A percentile compares a stretch with the other conserved stretches of the same genome.
Evolutionary conservation across 2,797 vertebrate species (phyloP).

Genomic region (Gallinago nigripennis): DNA sequence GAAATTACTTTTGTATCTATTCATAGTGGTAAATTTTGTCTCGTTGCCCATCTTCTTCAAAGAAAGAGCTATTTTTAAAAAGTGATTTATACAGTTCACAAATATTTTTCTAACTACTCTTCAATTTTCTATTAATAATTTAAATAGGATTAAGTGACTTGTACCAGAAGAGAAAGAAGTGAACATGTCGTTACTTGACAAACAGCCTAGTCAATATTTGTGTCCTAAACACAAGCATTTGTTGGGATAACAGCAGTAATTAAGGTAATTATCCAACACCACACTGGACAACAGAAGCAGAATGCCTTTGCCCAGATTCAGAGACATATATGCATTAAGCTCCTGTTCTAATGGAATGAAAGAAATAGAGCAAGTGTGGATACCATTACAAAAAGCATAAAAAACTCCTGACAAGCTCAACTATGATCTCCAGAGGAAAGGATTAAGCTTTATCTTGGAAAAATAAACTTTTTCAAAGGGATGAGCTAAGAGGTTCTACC

Average conservation of each 20-base stretch:
- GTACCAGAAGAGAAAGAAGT: neutral
- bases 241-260: neutral
- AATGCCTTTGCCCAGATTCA: neutral
- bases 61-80: slow-evolving; percentile 55
- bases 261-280: neutral
- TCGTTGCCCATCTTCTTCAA: slow-evolving; percentile 5
- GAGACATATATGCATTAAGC: neutral
- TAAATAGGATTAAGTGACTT: neutral
- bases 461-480: neutral
- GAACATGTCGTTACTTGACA: neutral
- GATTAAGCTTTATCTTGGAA: neutral
- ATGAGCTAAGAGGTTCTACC: neutral
- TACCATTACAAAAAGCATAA: neutral
- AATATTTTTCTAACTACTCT: slow-evolving; percentile 42
- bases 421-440: neutral
- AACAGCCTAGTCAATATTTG: neutral
- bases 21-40: slow-evolving; percentile 34
- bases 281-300: neutral
- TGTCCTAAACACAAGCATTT: neutral
- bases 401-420: neutral
- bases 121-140: slow-evolving; percentile 3
- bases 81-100: slow-evolving; percentile 20
- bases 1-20: slow-evolving; percentile 54
- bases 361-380: neutral
- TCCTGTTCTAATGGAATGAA: neutral